Evolutionary conservation across 1,140 invertebrate species (phyloP).

Genomic region (Ceratosolen fusciceps): DNA sequence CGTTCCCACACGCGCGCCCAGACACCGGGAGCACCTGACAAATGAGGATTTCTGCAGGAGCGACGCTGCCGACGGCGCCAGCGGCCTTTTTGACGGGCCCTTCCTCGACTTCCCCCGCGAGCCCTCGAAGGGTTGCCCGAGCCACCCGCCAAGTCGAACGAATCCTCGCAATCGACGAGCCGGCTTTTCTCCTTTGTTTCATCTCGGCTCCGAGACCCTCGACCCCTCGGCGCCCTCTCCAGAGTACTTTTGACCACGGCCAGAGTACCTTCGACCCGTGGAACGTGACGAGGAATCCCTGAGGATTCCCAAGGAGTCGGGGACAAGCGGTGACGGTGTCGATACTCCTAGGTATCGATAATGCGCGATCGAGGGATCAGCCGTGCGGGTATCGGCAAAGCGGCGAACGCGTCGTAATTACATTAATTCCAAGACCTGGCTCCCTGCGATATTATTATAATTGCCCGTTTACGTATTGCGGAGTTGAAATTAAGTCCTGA

Average conservation of each 20-base stretch:
- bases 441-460: neutral
- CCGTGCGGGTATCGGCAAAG: no score
- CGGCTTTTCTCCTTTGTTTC: neutral
- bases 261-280: no score
- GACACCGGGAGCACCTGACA: slow-evolving; percentile 19
- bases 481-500: neutral
- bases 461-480: neutral
- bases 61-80: slow-evolving; percentile 22
- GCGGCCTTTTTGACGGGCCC: slow-evolving; percentile 36
- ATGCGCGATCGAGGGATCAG: no score
- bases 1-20: slow-evolving; percentile 18
- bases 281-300: no score
- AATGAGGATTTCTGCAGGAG: slow-evolving; percentile 37
- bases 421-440: neutral
- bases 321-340: no score
- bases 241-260: no score
- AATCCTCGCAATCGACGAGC: slow-evolving; percentile 1
- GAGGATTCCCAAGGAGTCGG: no score
- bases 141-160: slow-evolving; percentile 7
- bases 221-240: no score
- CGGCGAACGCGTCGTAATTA: neutral
- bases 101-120: neutral
- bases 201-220: no score
- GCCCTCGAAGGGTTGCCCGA: slow-evolving; percentile 14
- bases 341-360: no score